A percentile compares a stretch with the other conserved stretches of the same genome.
Evolutionary conservation across 2,888 invertebrate species (phyloP).

Genomic region (Yponomeuta malinellus): DNA sequence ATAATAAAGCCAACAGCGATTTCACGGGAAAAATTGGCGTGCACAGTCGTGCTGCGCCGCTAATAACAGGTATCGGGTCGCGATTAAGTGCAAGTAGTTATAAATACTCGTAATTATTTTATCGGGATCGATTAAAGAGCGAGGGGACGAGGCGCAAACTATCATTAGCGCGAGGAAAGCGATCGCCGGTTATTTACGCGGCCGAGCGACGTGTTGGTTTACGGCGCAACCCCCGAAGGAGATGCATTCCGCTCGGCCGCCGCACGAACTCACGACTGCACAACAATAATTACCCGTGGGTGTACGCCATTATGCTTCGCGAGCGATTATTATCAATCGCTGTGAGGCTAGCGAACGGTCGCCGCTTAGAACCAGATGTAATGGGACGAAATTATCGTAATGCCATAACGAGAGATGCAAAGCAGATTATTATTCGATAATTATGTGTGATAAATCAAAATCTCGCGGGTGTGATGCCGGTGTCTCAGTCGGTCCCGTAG

Average conservation of each 20-base stretch:
- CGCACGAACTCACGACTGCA: conserved; percentile 76
- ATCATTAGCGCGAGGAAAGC: conserved; percentile 71
- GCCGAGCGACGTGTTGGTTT: conserved; percentile 59
- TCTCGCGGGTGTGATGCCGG: conserved; percentile 46
- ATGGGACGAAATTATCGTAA: conserved; percentile 73
- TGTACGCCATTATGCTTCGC: conserved; percentile 76
- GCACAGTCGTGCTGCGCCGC: not conserved
- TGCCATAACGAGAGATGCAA: conserved; percentile 74
- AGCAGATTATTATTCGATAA: conserved; percentile 70
- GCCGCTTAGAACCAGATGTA: conserved; percentile 70
- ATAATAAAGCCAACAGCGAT: conserved; percentile 8
- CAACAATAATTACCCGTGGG: conserved; percentile 76
- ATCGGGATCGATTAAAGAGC: conserved; percentile 62
- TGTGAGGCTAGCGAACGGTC: conserved; percentile 67
- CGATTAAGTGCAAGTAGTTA: conserved; percentile 63
- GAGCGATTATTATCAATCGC: conserved; percentile 75
- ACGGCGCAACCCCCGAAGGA: conserved; percentile 75
- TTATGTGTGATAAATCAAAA: conserved; percentile 71
- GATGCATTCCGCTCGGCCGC: conserved; percentile 72
- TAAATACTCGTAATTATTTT: conserved; percentile 70
- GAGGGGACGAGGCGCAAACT: conserved; percentile 58
- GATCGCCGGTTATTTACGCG: conserved; percentile 67
- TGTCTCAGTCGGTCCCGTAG: conserved; percentile 38
- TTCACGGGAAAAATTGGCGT: not conserved
- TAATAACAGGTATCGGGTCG: conserved; percentile 51